Base-by-base conservation (phyloP, 64 coral and sea anemone species). In the Hydrozoanthus tunicans region DNA sequence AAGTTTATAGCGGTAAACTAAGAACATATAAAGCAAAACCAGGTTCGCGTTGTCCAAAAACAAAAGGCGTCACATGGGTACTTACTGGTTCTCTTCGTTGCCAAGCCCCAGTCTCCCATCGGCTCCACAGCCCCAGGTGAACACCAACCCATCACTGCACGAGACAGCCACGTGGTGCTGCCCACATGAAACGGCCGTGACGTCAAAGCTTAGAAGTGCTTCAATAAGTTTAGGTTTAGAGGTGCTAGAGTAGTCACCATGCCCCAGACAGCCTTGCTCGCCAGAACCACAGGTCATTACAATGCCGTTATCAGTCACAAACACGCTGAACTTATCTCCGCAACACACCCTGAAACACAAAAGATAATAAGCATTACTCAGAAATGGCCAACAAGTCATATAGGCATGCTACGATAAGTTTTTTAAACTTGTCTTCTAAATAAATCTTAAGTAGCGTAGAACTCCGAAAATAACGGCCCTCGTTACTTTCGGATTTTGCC, bases 281-380 rank as follows among this genome's bases (percentile, higher is more conserved):
- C 94, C 91, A 27, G 86, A 80, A 6, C 97, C 97, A 52, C 91
- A 95, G 65, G 97, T 95, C 97, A 99, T 99, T 67, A 99, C 97
- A 70, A 99, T 99, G 11, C 97, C 97, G 70, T 99, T 99, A 71
- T 99, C 94, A 12, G 97, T 99, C 6, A 99, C 91, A 73, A 99
- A 92, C 9, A 96, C 97, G 24, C 91, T 99, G 73, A 99, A 99
- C 20, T 91, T 91, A 58, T 90, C 92, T 58, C 97, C 97, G 77
- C 97, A 95, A 66, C 92, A 91, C n/a, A 92, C 94, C 76, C 97
- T 99, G 62, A 1, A 69, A 78, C 73, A 66, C 32, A 24, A 86
- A 7, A 52, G 20, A 14, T 5, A 52, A 26, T 1, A 14, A 56
- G 32, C 6, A 81, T 6, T 62, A 23, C 3, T 62, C 7, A 52